phyloP scores from a whole-genome alignment of 1,140 invertebrate genomes.

The Drosophila teissieri region DNA sequence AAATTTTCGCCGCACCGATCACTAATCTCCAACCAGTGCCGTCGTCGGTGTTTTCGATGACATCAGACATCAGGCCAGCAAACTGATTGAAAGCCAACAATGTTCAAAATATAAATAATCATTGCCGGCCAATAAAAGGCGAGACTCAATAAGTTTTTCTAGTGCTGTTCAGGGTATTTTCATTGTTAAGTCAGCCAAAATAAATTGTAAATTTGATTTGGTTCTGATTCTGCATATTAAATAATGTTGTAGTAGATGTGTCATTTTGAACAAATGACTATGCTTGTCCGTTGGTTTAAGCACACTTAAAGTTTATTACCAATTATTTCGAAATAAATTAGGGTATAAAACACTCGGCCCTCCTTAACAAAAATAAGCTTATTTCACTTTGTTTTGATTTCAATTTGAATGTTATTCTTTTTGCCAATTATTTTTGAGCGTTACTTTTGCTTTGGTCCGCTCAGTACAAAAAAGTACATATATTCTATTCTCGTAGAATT shows the following conservation, averaged over 20 bases:
- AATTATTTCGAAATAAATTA: not conserved
- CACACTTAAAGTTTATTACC: too few relatives aligned
- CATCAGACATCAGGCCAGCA: constrained; percentile 43
- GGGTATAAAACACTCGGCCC: constrained; percentile 23
- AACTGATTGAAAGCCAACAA: constrained; percentile 35
- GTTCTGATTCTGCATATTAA: too few relatives aligned
- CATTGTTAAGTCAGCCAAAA: constrained; percentile 6
- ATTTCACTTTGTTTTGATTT: constrained; percentile 51
- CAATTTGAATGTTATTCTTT: constrained; percentile 39
- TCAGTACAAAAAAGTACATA: constrained; percentile 29
- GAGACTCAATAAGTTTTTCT: not conserved
- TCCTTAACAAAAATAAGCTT: not conserved
- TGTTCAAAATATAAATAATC: constrained; percentile 68
- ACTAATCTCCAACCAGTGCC: constrained; percentile 55
- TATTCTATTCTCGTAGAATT: constrained; percentile 29
- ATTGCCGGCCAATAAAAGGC: constrained; percentile 45
- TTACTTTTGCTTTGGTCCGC: constrained; percentile 42
- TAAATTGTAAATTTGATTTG: not conserved
- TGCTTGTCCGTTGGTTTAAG: too few relatives aligned
- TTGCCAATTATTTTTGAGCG: constrained; percentile 52
- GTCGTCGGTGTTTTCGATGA: constrained; percentile 36
- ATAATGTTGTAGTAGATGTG: too few relatives aligned
- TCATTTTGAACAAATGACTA: too few relatives aligned
- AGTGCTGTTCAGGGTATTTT: not conserved
- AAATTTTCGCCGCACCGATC: constrained; percentile 65